Evolutionary conservation across 2,113 vertebrate genomes (phyloP).

Genomic region (Siniperca knerii): DNA sequence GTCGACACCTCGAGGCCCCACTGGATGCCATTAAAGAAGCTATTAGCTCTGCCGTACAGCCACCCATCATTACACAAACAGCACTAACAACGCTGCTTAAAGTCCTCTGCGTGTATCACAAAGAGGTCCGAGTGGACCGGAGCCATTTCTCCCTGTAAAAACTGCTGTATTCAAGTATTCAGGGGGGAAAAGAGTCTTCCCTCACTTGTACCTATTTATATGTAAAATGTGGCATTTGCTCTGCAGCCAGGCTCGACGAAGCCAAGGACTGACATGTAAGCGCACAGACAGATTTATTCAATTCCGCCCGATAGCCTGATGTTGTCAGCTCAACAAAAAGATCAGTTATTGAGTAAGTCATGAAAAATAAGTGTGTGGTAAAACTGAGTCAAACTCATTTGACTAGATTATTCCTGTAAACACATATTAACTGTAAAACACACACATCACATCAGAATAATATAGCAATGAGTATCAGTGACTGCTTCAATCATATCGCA

Average conservation of each 20-base stretch:
- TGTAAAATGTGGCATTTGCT: constrained; percentile 58
- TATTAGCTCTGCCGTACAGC: constrained; percentile 7
- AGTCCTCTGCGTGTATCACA: background rate
- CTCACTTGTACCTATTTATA: constrained; percentile 36
- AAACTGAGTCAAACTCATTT: background rate
- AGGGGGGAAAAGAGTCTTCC: constrained; percentile 11
- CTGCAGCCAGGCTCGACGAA: background rate
- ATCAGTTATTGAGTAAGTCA: background rate
- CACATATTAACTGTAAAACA: no score
- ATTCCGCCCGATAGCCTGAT: background rate
- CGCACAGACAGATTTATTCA: background rate
- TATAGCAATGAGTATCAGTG: background rate
- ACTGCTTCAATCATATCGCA: background rate
- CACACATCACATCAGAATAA: background rate
- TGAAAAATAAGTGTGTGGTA: background rate
- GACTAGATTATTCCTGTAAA: background rate
- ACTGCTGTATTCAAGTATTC: constrained; percentile 46
- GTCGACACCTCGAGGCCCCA: constrained; percentile 23
- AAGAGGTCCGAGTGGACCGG: background rate
- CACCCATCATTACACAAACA: constrained; percentile 36
- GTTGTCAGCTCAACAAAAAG: background rate
- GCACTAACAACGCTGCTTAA: constrained; percentile 10
- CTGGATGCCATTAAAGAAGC: constrained; percentile 34
- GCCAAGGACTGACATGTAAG: background rate
- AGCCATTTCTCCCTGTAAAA: constrained; percentile 19